phyloP scores from a whole-genome alignment of 2,888 invertebrate genomes.

The Hemaris fuciformis region DNA sequence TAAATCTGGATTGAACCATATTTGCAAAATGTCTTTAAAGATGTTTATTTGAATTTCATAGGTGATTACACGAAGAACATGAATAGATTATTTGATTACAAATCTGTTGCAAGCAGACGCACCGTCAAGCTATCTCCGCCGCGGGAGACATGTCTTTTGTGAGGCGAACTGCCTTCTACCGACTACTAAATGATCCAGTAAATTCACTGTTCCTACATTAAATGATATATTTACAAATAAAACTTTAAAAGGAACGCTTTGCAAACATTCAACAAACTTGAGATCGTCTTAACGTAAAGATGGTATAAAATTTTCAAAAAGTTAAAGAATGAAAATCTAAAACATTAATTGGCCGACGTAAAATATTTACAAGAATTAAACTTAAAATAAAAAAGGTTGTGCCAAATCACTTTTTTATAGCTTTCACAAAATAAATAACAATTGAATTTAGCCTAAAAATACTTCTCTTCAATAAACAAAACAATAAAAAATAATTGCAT shows the following conservation, averaged over 20 bases:
- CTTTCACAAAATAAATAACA: constrained; percentile 79
- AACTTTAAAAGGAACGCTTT: constrained; percentile 82
- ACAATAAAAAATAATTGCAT: constrained; percentile 82
- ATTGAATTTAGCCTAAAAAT: constrained; percentile 80
- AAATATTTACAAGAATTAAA: constrained; percentile 71
- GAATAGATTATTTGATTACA: constrained; percentile 71
- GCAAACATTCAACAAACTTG: constrained; percentile 82
- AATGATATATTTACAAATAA: constrained; percentile 79
- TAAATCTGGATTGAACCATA: constrained; percentile 68
- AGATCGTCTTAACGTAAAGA: constrained; percentile 81
- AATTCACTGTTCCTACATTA: constrained; percentile 77
- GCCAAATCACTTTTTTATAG: constrained; percentile 74
- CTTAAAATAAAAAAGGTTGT: constrained; percentile 58
- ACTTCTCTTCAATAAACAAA: constrained; percentile 79
- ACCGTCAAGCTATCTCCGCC: constrained; percentile 36
- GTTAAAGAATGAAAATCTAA: constrained; percentile 72
- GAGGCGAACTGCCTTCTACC: constrained; percentile 44
- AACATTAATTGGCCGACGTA: constrained; percentile 59
- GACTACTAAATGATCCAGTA: constrained; percentile 63
- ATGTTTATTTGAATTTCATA: constrained; percentile 72
- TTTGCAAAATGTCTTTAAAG: constrained; percentile 71
- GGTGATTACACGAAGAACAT: constrained; percentile 77
- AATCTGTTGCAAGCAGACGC: constrained; percentile 57
- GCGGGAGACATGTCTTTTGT: constrained; percentile 55
- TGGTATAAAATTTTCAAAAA: constrained; percentile 76